A percentile compares a stretch with the other conserved stretches of the same genome.
Evolutionary conservation across 53 echinoderm and acorn worm species (phyloP).

Genomic region (Paelopatides confundens): DNA sequence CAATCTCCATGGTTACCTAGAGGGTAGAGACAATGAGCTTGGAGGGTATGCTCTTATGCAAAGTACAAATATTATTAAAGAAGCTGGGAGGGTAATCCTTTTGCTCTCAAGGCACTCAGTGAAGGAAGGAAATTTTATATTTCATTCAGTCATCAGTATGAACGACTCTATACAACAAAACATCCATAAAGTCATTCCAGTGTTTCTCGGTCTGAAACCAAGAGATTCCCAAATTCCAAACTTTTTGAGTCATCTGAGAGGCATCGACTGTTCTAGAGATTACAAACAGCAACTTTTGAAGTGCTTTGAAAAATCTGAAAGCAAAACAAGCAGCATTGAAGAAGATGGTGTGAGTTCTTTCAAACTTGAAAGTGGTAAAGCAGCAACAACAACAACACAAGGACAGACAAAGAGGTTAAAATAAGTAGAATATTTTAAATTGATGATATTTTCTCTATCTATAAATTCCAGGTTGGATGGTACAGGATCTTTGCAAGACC

Average conservation of each 20-base stretch:
- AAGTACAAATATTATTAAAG: background rate
- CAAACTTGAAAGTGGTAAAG: background rate
- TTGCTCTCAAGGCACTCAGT: constrained; percentile 36
- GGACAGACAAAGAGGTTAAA: too few species aligned
- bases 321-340: background rate
- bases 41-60: constrained; percentile 35
- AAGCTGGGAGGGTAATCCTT: constrained; percentile 33
- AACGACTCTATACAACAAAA: background rate
- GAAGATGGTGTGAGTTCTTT: background rate
- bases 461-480: constrained; percentile 82
- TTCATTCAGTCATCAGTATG: constrained; percentile 21
- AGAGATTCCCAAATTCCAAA: background rate
- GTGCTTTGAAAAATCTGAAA: background rate
- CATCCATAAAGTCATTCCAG: constrained; percentile 40
- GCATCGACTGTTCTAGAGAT: background rate
- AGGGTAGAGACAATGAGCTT: constrained; percentile 46
- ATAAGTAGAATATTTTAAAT: too few species aligned
- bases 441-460: too few species aligned
- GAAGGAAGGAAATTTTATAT: constrained; percentile 12
- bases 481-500: constrained; percentile 91
- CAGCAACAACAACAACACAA: background rate
- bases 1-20: constrained; percentile 24
- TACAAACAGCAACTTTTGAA: background rate
- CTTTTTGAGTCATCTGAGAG: background rate
- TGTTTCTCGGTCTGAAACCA: background rate